Evolutionary conservation across 2,113 vertebrate species (phyloP), one percentile per base, ranked within the genome.

Genomic region (Chloebia gouldiae): DNA sequence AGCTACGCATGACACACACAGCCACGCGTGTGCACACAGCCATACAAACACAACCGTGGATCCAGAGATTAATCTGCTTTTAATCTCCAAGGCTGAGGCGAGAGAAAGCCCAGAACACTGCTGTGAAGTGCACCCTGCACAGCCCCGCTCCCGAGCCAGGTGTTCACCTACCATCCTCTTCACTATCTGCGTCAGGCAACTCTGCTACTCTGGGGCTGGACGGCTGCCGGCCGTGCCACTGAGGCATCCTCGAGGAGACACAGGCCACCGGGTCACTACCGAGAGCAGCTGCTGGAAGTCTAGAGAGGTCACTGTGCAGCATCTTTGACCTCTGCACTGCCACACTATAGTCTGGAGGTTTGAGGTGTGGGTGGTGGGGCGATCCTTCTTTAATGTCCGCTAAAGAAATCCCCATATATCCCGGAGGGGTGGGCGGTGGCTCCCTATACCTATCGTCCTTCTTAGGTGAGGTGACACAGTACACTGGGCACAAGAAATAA

Each of bases 241-340:
- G 98, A 88, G 97, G 97, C 95, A 89, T 98, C 98, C 98, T 98
- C 66, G 98, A 97, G 82, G 99, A 98, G 15, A 98, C 96, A 96
- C 97, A 97, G 94, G 98, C 86, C 78, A 96, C 93, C 8, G 97
- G 84, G 77, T 92, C 97, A 45, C 97, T 95, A 96, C 90, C 61
- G 85, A 98, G 42, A 98, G 98, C 64, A 68, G 98, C 94, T 89
- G 97, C 51, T 65, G 97, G 92, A 73, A 96, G 97, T 97, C 97
- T 98, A 97, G 97, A 95, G 92, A 98, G 97, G 98, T 97, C 91
- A 97, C 95, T 96, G 66, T 98, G 98, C 98, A 99, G 97, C 97
- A 99, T 98, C 97, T 99, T 99, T 97, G 99, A 99, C 98, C 99
- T 99, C 98, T 99, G 99, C 97, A 99, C 97, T 78, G 99, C 99